Evolutionary conservation across 2,797 vertebrate genomes (phyloP).

Genomic region (Gouania willdenowi): DNA sequence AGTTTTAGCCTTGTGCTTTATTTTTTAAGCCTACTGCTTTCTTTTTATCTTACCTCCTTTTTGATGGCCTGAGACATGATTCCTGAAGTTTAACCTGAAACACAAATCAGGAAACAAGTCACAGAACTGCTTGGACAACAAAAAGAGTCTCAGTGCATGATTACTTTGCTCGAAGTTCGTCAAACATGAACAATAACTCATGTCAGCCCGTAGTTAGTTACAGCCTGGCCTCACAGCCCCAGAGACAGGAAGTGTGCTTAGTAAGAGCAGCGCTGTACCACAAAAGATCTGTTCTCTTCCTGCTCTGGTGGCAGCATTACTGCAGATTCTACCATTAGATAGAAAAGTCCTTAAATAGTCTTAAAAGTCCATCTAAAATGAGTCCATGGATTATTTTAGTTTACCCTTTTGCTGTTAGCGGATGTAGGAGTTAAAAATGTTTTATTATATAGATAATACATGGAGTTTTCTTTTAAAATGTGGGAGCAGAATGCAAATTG

Average conservation of each 20-base stretch:
- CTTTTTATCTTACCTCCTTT: constrained; percentile 78
- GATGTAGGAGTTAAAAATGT: too few relatives aligned
- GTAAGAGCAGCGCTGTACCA: constrained; percentile 41
- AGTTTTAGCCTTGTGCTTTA: too few relatives aligned
- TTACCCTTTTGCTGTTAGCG: too few relatives aligned
- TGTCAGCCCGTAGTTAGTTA: neutral
- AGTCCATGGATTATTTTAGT: too few relatives aligned
- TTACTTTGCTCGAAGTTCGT: neutral
- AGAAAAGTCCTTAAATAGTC: too few relatives aligned
- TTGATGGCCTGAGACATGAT: constrained; percentile 82
- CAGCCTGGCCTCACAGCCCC: constrained; percentile 14
- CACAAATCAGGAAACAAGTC: constrained; percentile 10
- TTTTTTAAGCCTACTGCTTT: too few relatives aligned
- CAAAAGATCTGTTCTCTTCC: constrained; percentile 30
- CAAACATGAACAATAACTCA: constrained; percentile 17
- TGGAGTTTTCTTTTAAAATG: too few relatives aligned
- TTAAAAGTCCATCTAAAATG: too few relatives aligned
- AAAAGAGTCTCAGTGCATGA: neutral
- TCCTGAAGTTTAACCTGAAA: constrained; percentile 43
- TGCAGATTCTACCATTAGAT: too few relatives aligned
- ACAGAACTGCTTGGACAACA: neutral
- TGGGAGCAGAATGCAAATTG: too few relatives aligned
- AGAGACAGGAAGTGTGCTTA: constrained; percentile 69
- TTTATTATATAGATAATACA: too few relatives aligned
- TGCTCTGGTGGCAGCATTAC: constrained; percentile 13